Evolutionary conservation across 2,888 invertebrate species (phyloP).

Genomic region (Nasonovia ribisnigri): DNA sequence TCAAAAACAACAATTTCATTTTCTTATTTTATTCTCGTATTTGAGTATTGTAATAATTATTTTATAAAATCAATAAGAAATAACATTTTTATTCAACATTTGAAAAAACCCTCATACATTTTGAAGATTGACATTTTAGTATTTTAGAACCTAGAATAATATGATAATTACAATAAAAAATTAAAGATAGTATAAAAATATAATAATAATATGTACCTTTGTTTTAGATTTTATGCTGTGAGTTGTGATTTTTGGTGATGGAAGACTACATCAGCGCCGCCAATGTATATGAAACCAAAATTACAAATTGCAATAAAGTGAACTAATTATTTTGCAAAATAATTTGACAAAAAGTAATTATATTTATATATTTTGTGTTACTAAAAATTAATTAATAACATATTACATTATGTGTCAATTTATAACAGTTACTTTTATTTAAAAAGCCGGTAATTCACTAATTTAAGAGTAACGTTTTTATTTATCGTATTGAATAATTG

Average conservation of each 20-base stretch:
- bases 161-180: too few relatives aligned
- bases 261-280: neutral
- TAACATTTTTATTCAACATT: neutral
- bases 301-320: neutral
- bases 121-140: neutral
- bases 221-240: neutral
- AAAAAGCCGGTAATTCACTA: neutral
- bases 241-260: neutral
- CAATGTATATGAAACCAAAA: neutral
- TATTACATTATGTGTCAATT: neutral
- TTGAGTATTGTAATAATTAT: neutral
- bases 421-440: neutral
- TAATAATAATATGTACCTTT: neutral
- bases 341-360: neutral
- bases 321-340: neutral
- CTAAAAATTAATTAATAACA: neutral
- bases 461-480: neutral
- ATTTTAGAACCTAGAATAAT: too few relatives aligned
- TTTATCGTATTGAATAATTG: neutral
- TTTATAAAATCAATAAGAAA: neutral
- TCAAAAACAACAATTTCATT: neutral
- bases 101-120: too few relatives aligned
- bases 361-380: neutral
- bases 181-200: neutral
- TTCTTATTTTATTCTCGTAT: neutral